These are phyloP conservation scores for Sebastes trivittatus DNA, from an alignment of 2,797 vertebrate species.

Conservation along the genomic window DNA sequence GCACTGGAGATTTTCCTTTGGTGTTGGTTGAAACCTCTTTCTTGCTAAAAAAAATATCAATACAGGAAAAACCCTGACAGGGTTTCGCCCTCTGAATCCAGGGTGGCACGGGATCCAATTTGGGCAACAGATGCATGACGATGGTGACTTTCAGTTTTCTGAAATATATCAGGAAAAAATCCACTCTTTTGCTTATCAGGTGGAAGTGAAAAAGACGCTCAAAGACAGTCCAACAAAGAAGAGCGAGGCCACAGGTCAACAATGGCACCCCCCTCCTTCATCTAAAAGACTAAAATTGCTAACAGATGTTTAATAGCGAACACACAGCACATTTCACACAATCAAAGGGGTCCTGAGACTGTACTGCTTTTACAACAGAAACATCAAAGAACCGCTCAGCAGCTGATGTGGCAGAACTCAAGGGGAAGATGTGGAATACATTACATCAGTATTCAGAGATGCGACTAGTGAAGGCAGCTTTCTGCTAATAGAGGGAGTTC, in stretches of 20 bases:
- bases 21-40: too few species aligned
- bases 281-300: conserved; percentile 59
- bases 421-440: conserved; percentile 68
- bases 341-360: conserved; percentile 76
- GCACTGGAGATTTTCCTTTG: too few species aligned
- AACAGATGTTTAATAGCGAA: conserved; percentile 74
- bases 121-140: neutral
- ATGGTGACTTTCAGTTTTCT: neutral
- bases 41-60: too few species aligned
- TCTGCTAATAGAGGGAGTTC: conserved; percentile 42
- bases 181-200: conserved; percentile 18
- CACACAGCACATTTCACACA: conserved; percentile 72
- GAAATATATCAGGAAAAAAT: neutral
- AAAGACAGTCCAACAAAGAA: conserved; percentile 25
- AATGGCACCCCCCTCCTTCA: conserved; percentile 30
- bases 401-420: conserved; percentile 78
- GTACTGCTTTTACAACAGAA: conserved; percentile 69
- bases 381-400: conserved; percentile 74
- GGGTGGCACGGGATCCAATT: neutral
- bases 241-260: conserved; percentile 51
- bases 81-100: neutral
- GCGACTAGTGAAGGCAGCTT: conserved; percentile 40
- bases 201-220: conserved; percentile 20
- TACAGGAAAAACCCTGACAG: neutral
- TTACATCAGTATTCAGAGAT: conserved; percentile 73